These are phyloP conservation scores for Malurus alboscapulatus DNA, from an alignment of 2,113 vertebrate genomes.

Conservation along the genomic window DNA sequence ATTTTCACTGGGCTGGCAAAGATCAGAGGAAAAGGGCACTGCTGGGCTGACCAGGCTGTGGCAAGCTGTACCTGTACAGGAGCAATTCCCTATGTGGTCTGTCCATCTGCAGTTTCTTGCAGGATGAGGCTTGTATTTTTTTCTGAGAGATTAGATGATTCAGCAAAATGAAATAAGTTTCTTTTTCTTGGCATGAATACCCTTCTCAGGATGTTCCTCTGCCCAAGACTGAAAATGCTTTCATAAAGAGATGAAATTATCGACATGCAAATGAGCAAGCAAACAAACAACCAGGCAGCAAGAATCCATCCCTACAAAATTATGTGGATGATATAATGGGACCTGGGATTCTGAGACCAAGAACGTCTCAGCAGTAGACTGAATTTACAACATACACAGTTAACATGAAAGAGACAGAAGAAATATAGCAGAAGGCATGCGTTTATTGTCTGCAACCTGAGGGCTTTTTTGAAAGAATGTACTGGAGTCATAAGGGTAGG, in stretches of 20 bases:
- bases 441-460: background rate
- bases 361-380: background rate
- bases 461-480: background rate
- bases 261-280: background rate
- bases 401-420: background rate
- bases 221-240: background rate
- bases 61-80: background rate
- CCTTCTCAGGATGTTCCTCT: background rate
- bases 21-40: background rate
- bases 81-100: background rate
- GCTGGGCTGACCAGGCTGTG: background rate
- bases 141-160: background rate
- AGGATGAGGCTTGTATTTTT: background rate
- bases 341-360: background rate
- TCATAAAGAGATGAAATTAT: background rate
- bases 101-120: background rate
- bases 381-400: background rate
- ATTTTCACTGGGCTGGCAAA: background rate
- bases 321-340: background rate
- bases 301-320: background rate
- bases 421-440: background rate
- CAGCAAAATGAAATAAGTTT: slow-evolving; percentile 17
- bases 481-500: background rate
- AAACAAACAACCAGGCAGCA: background rate
- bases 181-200: background rate